Conservation (phyloP, 1,140 invertebrate species). For the Triops cancriformis region DNA sequence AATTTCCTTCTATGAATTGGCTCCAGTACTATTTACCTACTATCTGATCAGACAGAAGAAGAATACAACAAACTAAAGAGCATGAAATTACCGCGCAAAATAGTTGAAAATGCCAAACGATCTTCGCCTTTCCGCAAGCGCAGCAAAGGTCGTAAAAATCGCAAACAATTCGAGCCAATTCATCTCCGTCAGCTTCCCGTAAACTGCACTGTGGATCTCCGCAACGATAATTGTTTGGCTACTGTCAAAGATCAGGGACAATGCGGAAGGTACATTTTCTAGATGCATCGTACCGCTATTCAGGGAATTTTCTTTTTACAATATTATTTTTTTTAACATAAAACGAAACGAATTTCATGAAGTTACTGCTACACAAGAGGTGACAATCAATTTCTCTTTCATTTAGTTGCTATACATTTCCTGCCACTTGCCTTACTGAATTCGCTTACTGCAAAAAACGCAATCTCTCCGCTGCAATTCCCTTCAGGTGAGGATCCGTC, state of each 20-base stretch:
- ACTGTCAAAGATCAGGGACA: slow-evolving; percentile 25
- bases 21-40: background rate
- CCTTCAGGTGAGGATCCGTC: background rate
- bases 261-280: background rate
- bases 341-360: too few species aligned
- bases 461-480: background rate
- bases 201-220: slow-evolving; percentile 12
- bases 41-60: background rate
- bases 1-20: background rate
- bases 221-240: slow-evolving; percentile 6
- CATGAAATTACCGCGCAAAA: background rate
- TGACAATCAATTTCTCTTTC: background rate
- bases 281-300: too few species aligned
- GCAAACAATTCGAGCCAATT: background rate
- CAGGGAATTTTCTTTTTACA: too few species aligned
- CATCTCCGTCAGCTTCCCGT: background rate
- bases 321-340: too few species aligned
- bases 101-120: background rate
- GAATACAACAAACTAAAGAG: background rate
- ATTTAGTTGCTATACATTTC: background rate
- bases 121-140: background rate
- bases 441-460: background rate
- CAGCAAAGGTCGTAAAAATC: background rate
- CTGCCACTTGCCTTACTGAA: background rate
- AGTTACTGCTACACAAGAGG: too few species aligned